These are phyloP conservation scores for Sceliomorpha sp. DNA, from an alignment of 2,888 invertebrate genomes.

Conservation along the genomic window DNA sequence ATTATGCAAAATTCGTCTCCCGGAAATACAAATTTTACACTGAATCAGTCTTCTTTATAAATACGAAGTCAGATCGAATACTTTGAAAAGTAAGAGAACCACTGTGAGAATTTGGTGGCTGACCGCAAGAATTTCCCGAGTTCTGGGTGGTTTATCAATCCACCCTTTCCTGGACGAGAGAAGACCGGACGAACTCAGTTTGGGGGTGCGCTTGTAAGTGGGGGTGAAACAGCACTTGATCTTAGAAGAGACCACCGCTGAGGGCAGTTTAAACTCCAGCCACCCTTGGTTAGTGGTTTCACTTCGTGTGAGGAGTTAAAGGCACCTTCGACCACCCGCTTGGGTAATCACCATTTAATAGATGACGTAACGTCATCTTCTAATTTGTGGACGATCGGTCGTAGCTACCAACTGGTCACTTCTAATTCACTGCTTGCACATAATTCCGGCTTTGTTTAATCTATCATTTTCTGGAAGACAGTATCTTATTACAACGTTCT, in stretches of 20 bases:
- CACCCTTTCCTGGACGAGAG: constrained; percentile 65
- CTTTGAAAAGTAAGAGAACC: constrained; percentile 47
- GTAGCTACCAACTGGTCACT: constrained; percentile 24
- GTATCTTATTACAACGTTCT: too few relatives aligned
- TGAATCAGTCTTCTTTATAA: background rate
- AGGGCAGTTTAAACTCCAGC: constrained; percentile 72
- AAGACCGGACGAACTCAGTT: constrained; percentile 63
- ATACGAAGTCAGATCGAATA: constrained; percentile 4
- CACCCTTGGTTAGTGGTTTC: constrained; percentile 72
- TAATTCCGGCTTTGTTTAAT: constrained; percentile 17
- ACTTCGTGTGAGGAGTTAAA: constrained; percentile 69
- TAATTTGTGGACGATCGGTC: constrained; percentile 55
- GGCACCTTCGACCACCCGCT: constrained; percentile 70
- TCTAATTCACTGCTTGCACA: constrained; percentile 29
- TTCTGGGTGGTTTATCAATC: constrained; percentile 76
- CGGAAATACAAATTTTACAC: too few relatives aligned
- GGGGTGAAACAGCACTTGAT: constrained; percentile 75
- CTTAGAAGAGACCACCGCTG: constrained; percentile 73
- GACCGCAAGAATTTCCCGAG: constrained; percentile 75
- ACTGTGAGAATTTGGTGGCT: constrained; percentile 66
- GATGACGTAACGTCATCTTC: constrained; percentile 62
- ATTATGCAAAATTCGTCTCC: too few relatives aligned
- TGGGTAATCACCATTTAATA: constrained; percentile 75
- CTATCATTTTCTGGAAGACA: background rate
- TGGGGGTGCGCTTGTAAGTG: constrained; percentile 60